Percentiles rank a stretch among this genome's conserved stretches.
Evolutionary conservation across 2,888 invertebrate species (phyloP).

Genomic region (Lepas anatifera): DNA sequence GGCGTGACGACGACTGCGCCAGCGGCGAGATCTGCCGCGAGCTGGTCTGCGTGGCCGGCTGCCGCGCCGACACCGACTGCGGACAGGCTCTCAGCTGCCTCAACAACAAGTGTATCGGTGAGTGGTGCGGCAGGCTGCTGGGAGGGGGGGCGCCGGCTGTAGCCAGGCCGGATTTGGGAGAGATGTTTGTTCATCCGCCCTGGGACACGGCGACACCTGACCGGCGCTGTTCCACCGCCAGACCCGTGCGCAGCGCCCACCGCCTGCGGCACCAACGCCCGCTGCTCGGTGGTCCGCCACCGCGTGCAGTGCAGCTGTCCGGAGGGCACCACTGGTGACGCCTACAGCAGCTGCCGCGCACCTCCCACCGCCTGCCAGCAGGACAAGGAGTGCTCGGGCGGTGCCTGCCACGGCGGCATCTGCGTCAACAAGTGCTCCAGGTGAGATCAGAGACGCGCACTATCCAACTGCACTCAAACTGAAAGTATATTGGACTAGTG

Average conservation of each 20-base stretch:
- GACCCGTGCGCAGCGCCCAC: conserved; percentile 62
- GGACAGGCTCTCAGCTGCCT: conserved; percentile 56
- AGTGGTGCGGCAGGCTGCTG: conserved; percentile 18
- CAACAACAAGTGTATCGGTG: conserved; percentile 58
- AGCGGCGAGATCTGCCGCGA: conserved; percentile 77
- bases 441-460: conserved; percentile 38
- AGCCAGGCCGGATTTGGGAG: too few relatives aligned
- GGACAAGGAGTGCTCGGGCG: conserved; percentile 56
- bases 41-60: conserved; percentile 63
- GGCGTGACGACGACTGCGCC: conserved; percentile 71
- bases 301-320: conserved; percentile 69
- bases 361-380: conserved; percentile 43
- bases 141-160: too few relatives aligned
- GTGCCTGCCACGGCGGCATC: conserved; percentile 61
- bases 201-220: background rate
- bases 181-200: background rate
- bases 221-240: conserved; percentile 23
- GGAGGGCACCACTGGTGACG: conserved; percentile 27
- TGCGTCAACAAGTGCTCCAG: conserved; percentile 66
- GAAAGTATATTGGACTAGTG: too few relatives aligned
- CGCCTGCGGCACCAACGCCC: conserved; percentile 67
- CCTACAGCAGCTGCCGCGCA: conserved; percentile 26
- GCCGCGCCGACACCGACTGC: conserved; percentile 67
- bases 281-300: conserved; percentile 72
- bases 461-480: too few relatives aligned